Evolutionary conservation across 2,113 vertebrate species (phyloP).

Genomic region (Empidonax traillii): DNA sequence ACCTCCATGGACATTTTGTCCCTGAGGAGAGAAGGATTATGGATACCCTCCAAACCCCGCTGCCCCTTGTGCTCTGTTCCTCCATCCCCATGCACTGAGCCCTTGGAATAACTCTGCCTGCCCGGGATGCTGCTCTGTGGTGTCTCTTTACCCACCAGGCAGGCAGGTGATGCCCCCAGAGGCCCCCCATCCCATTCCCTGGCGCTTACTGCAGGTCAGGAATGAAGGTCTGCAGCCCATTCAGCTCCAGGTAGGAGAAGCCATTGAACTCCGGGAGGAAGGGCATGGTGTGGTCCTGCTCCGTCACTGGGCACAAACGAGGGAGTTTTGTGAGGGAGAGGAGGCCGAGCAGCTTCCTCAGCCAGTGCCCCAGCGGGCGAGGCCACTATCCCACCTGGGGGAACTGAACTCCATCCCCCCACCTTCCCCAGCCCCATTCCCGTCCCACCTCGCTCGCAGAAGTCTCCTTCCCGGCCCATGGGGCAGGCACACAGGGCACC

Average conservation of each 20-base stretch:
- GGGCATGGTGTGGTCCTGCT: constrained; percentile 71
- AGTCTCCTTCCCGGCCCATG: constrained; percentile 84
- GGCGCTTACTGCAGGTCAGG: constrained; percentile 87
- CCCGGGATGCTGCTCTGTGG: not conserved
- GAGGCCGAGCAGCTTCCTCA: not conserved
- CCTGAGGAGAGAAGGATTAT: constrained; percentile 47
- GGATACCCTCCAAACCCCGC: not conserved
- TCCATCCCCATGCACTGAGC: fast-evolving
- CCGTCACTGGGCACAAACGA: constrained; percentile 43
- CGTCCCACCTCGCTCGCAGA: constrained; percentile 87
- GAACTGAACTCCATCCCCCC: not conserved
- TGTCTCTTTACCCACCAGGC: not conserved
- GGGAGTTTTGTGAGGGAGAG: not conserved
- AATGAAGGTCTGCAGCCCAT: constrained; percentile 87
- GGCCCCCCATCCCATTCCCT: not conserved
- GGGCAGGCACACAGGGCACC: constrained; percentile 90
- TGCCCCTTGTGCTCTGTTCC: fast-evolving
- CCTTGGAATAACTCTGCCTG: not conserved
- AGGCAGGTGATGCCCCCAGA: not conserved
- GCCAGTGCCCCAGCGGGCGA: not conserved
- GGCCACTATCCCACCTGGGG: not conserved
- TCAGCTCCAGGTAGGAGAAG: constrained; percentile 91
- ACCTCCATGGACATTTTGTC: constrained; percentile 90
- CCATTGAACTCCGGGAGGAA: constrained; percentile 90
- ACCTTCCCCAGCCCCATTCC: not conserved